A percentile compares a stretch with the other conserved stretches of the same genome.
Evolutionary conservation across 2,888 invertebrate genomes (phyloP).

Genomic region (Lucinisca nassula): DNA sequence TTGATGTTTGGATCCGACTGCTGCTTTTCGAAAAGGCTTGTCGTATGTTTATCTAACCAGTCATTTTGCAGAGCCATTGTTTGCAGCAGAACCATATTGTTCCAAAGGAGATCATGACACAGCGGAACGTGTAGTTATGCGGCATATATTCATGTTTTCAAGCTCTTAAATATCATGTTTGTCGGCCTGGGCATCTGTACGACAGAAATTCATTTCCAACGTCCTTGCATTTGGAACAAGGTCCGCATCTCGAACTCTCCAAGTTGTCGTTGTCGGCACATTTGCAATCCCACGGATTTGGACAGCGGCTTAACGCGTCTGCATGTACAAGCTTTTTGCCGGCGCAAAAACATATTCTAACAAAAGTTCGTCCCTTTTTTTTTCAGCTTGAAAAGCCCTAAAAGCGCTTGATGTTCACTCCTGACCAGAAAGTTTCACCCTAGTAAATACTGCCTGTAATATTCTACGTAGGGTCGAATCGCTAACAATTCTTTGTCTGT

Average conservation of each 20-base stretch:
- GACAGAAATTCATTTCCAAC: too few species aligned
- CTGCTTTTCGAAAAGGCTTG: not conserved
- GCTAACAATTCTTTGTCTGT: slow-evolving; percentile 37
- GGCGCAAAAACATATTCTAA: slow-evolving; percentile 54
- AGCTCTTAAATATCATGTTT: not conserved
- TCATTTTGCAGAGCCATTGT: too few species aligned
- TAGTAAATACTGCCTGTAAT: slow-evolving; percentile 32
- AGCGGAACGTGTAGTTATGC: not conserved
- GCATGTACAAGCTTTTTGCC: slow-evolving; percentile 63
- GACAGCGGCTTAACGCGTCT: slow-evolving; percentile 55
- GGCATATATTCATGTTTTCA: not conserved
- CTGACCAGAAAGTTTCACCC: slow-evolving; percentile 20
- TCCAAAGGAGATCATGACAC: too few species aligned
- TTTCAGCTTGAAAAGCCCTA: slow-evolving; percentile 32
- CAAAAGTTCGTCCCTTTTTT: slow-evolving; percentile 57
- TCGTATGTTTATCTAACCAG: not conserved
- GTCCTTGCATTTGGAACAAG: slow-evolving; percentile 47
- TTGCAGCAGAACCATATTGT: too few species aligned
- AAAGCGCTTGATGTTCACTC: slow-evolving; percentile 27
- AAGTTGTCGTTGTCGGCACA: slow-evolving; percentile 34
- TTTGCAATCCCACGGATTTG: slow-evolving; percentile 50
- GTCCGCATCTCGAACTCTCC: slow-evolving; percentile 31
- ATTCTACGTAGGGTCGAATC: slow-evolving; percentile 26
- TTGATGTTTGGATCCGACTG: not conserved
- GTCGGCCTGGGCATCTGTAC: too few species aligned